Evolutionary conservation across 2,113 vertebrate genomes (phyloP).

Genomic region (Alouatta palliata): DNA sequence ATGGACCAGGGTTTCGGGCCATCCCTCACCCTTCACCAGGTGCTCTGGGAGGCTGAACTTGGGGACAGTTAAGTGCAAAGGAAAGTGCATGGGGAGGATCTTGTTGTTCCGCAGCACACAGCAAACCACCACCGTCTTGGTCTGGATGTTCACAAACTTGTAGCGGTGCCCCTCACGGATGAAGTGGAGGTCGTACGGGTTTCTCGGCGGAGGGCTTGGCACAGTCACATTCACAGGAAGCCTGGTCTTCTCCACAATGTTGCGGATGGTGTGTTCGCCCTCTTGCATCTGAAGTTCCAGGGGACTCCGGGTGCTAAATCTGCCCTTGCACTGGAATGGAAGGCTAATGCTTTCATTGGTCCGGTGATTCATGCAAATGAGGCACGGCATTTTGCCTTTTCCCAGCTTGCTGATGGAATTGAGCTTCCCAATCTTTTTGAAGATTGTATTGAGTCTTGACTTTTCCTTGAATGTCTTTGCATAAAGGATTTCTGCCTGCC

Average conservation of each 20-base stretch:
- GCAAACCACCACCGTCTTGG: slow-evolving; percentile 97
- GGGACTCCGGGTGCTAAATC: slow-evolving; percentile 97
- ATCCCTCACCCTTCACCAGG: slow-evolving; percentile 91
- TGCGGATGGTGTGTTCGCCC: slow-evolving; percentile 97
- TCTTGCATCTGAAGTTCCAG: slow-evolving; percentile 99
- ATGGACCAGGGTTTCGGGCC: slow-evolving; percentile 94
- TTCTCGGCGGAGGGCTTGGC: slow-evolving; percentile 93
- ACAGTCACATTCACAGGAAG: slow-evolving; percentile 97
- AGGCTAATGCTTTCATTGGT: slow-evolving; percentile 99
- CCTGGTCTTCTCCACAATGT: slow-evolving; percentile 97
- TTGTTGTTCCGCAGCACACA: slow-evolving; percentile 93
- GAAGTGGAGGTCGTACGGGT: slow-evolving; percentile 96
- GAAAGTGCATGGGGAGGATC: slow-evolving; percentile 95
- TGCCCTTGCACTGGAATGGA: slow-evolving; percentile 97
- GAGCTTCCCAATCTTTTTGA: slow-evolving; percentile 97
- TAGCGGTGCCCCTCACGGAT: slow-evolving; percentile 98
- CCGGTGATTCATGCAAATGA: slow-evolving; percentile 99
- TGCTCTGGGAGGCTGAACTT: slow-evolving; percentile 93
- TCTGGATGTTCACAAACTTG: slow-evolving; percentile 98
- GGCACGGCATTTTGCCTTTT: slow-evolving; percentile 97
- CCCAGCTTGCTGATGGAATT: slow-evolving; percentile 96
- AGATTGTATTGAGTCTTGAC: slow-evolving; percentile 97
- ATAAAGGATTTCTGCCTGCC: slow-evolving; percentile 99
- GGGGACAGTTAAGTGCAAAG: slow-evolving; percentile 92
- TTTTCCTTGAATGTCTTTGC: slow-evolving; percentile 96